Base-by-base conservation (phyloP, 2,113 vertebrate species). In the Herpailurus yagouaroundi region DNA sequence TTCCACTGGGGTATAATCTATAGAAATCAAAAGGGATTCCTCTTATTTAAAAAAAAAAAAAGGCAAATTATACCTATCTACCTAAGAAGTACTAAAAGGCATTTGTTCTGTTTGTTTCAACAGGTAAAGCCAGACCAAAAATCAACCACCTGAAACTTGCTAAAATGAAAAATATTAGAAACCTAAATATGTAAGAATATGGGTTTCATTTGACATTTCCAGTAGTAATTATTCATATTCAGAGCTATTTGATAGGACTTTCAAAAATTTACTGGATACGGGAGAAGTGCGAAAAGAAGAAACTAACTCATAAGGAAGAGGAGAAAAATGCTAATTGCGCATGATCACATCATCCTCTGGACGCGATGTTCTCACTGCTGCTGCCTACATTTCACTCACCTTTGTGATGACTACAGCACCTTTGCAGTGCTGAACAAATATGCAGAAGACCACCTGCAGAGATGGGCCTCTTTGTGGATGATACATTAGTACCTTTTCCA, bases 401-500 rank as follows among this genome's bases (percentile, higher is more conserved):
- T 91, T 91, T 57, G 88, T 92, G 74, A 52, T 45, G 11, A 41
- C 11, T 41, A 84, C 55, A 92, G 84, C 29, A 64, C 60, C 31
- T 79, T 29, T 25, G 16, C n/a, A 55, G 79, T 25, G 27, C 15
- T 74, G 21, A 84, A 90, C 63, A 63, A 57, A 31, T 25, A 41
- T 4, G 36, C 27, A 68, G 29, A 91, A 45, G 48, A 77, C 14
- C 63, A 50, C 41, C 88, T 94, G 69, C 41, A 66, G 80, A 87
- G 66, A 92, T 16, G 45, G n/a, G 68, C 23, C 63, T 79, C 87
- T 55, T 91, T 16, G 38, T 2, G 71, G 50, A 79, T 73, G 82
- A 68, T 15, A 81, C 1, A 95, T 87, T 83, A 96, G 52, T 96
- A 95, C 96, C 86, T 95, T 81, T 76, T 68, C 33, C 36, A 85